Evolutionary conservation across 2,888 invertebrate species (phyloP), one percentile per base, ranked within the genome.

Genomic region (Drosophila fungiperda): DNA sequence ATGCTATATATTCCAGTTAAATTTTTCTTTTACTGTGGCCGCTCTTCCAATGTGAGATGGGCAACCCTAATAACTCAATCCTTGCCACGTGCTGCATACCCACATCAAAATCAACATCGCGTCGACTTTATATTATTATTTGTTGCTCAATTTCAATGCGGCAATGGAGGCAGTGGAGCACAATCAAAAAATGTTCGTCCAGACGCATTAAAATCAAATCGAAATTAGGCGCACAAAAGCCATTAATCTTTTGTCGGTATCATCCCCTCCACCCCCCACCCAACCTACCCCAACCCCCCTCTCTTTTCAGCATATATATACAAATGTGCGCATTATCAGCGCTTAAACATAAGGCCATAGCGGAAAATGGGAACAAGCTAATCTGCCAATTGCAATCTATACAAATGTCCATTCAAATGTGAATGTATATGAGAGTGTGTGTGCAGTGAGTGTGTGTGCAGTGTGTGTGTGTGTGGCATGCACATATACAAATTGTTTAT

Each of bases 351-450:
- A 80, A 73, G 76, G 73, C 72, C 70, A 58, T 50, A 68, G 45
- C 52, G 45, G 58, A 68, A 78, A 72, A 77, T 77, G 62, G 63
- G 64, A 66, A 59, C 57, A 40, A 45, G 80, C 87, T 87, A 82
- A 85, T 85, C 85, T 80, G 73, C 57, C 72, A 71, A 82, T 78
- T 89, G 84, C 89, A 82, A 86, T 86, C 85, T 89, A 68, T 65
- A 63, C 74, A 70, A 81, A 75, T 65, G 55, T 60, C 66, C 66
- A 58, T 57, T 54, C 60, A 53, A 15, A 58, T 58, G 12, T 20
- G 40, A 33, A 48, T 26, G 15, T 60, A 11, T 55, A 32, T 35
- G 12, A 42, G 35, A 57, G 50, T 65, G 48, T 48, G 67, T 55
- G 58, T 33, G 23, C 11, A 11, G 49, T 52, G 48, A n/a, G 33